These are phyloP conservation scores for Sylvilagus bachmani DNA, from an alignment of 2,113 vertebrate species.

Conservation along the genomic window DNA sequence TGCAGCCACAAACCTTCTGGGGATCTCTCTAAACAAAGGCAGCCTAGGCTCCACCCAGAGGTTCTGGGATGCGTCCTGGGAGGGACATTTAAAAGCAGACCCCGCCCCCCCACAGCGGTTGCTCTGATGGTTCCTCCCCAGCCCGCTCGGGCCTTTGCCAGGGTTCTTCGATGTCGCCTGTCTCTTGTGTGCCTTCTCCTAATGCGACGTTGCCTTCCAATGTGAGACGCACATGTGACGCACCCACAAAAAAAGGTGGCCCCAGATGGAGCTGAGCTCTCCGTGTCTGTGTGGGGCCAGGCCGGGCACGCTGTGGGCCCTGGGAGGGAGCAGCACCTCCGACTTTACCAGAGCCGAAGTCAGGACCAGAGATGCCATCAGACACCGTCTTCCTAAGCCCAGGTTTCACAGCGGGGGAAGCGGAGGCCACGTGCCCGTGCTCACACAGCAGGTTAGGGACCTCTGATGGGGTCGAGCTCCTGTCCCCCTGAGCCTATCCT, in stretches of 20 bases:
- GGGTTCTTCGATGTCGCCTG: background rate
- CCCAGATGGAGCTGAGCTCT: fast-evolving
- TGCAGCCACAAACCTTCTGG: background rate
- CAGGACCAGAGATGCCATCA: background rate
- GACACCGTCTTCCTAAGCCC: background rate
- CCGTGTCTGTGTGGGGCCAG: background rate
- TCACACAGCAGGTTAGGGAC: background rate
- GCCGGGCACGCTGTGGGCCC: background rate
- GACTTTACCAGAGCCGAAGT: background rate
- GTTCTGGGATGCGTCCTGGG: background rate
- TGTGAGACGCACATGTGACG: fast-evolving
- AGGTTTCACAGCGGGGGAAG: background rate
- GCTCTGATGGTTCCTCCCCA: background rate
- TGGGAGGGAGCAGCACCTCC: background rate
- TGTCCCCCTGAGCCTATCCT: background rate
- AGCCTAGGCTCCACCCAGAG: background rate
- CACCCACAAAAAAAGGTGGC: background rate
- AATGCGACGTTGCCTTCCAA: fast-evolving
- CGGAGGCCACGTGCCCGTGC: background rate
- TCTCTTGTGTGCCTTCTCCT: too few relatives aligned
- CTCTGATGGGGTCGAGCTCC: background rate
- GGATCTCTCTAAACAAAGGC: background rate
- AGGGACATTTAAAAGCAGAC: background rate
- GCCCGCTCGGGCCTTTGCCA: background rate
- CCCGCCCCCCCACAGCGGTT: background rate